Percentiles rank a stretch among this genome's conserved stretches.
These are phyloP conservation scores for Scelioninae gen. 1 DNA, from an alignment of 2,888 invertebrate genomes.

Conservation along the genomic window DNA sequence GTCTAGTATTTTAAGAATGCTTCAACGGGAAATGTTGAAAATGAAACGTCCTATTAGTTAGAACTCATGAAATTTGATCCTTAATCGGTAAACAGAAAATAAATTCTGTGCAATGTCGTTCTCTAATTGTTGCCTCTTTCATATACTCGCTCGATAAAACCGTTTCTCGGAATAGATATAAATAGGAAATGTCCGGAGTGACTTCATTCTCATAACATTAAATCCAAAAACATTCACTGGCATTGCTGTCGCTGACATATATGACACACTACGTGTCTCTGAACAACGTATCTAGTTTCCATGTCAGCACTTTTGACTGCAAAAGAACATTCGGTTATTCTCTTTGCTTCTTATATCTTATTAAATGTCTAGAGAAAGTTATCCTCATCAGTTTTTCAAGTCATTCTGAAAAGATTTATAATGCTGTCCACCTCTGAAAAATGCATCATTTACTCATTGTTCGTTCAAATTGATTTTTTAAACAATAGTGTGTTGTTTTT, in stretches of 20 bases:
- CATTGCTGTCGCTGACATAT: slow-evolving; percentile 18
- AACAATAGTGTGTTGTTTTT: too few species aligned
- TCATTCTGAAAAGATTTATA: too few species aligned
- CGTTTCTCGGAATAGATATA: slow-evolving; percentile 26
- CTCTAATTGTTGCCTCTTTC: slow-evolving; percentile 10
- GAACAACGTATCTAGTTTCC: slow-evolving; percentile 15
- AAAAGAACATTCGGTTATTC: not conserved
- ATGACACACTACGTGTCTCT: slow-evolving; percentile 12
- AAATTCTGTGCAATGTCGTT: not conserved
- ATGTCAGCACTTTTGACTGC: slow-evolving; percentile 14
- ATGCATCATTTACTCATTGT: too few species aligned
- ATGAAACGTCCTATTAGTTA: not conserved
- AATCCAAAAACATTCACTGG: slow-evolving; percentile 31
- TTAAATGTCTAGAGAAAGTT: not conserved
- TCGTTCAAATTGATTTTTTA: too few species aligned
- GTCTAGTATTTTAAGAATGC: too few species aligned
- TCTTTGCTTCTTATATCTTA: not conserved
- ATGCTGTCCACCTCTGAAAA: too few species aligned
- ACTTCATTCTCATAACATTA: slow-evolving; percentile 35
- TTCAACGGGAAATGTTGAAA: too few species aligned
- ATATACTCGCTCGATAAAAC: slow-evolving; percentile 17
- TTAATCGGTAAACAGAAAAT: not conserved
- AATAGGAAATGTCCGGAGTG: slow-evolving; percentile 30
- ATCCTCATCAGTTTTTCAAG: not conserved
- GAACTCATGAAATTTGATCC: not conserved